Evolutionary conservation across 2,113 vertebrate species (phyloP).

Genomic region (Xiphorhynchus elegans): DNA sequence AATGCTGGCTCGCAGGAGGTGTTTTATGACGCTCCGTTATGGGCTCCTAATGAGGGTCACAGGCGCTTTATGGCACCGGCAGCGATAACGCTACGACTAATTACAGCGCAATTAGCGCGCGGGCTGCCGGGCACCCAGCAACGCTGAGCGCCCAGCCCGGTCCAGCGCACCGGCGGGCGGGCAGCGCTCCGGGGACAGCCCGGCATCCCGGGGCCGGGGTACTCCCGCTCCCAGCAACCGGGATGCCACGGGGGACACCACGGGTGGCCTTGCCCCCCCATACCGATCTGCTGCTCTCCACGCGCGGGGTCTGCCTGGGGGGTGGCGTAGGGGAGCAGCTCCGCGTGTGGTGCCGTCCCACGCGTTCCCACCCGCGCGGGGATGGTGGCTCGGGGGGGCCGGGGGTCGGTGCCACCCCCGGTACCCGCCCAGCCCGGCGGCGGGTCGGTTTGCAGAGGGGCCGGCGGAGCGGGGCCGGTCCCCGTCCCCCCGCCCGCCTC

Average conservation of each 20-base stretch:
- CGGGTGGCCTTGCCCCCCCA: not conserved
- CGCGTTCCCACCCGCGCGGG: not conserved
- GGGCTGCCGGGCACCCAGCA: conserved; percentile 18
- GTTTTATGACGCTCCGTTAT: conserved; percentile 41
- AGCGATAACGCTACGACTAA: conserved; percentile 61
- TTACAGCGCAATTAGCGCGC: conserved; percentile 41
- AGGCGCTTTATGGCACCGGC: conserved; percentile 51
- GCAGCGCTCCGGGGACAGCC: not conserved
- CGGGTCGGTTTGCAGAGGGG: not conserved
- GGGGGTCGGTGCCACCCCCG: not conserved
- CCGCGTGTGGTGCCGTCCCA: not conserved
- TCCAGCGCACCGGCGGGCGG: not conserved
- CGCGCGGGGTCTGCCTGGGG: not conserved
- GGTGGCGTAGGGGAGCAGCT: not conserved
- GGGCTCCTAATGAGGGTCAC: conserved; percentile 68
- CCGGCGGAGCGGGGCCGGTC: not conserved
- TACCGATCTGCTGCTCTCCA: not conserved
- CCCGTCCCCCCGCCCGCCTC: not conserved
- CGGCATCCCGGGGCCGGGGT: not conserved
- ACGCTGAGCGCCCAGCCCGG: not conserved
- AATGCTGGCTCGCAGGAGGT: not conserved
- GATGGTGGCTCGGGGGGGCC: not conserved
- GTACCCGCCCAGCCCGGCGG: not conserved
- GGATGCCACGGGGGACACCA: fast-evolving
- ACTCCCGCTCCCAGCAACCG: not conserved